Conservation (phyloP, 2,113 vertebrate species). For the Dissostichus mawsoni region DNA sequence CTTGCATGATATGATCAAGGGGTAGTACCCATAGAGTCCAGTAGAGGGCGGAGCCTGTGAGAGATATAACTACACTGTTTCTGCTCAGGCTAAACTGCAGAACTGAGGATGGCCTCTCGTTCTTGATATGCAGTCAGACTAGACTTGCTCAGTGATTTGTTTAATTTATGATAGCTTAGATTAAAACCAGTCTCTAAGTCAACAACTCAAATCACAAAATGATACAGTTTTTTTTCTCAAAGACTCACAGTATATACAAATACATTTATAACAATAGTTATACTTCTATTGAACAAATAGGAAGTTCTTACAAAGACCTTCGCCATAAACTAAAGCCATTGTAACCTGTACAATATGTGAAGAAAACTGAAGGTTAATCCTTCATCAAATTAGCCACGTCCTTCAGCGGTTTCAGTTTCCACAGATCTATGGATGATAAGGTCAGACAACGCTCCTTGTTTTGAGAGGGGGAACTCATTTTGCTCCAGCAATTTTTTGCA, state of each 20-base stretch:
- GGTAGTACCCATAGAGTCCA: no score
- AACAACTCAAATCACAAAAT: neutral
- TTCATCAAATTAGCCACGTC: slow-evolving; percentile 47
- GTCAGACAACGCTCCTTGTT: slow-evolving; percentile 44
- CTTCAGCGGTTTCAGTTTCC: slow-evolving; percentile 62
- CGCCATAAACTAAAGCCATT: slow-evolving; percentile 13
- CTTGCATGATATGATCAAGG: no score
- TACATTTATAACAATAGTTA: neutral
- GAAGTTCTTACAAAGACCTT: neutral
- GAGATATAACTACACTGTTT: neutral
- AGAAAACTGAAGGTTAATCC: slow-evolving; percentile 48
- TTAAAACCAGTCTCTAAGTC: neutral
- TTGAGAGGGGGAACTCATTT: slow-evolving; percentile 25
- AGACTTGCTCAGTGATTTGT: neutral
- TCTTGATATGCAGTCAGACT: neutral
- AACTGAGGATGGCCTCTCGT: accelerated
- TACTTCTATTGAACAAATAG: neutral
- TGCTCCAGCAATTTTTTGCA: slow-evolving; percentile 3
- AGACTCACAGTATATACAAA: neutral
- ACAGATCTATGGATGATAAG: slow-evolving; percentile 67
- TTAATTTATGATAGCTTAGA: neutral
- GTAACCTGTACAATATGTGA: slow-evolving; percentile 1
- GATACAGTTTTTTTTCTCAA: neutral
- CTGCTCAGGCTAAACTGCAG: neutral
- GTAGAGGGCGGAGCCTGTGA: no score